These are phyloP conservation scores for Enteromius trimaculatus DNA, from an alignment of 2,797 vertebrate genomes.

Conservation along the genomic window DNA sequence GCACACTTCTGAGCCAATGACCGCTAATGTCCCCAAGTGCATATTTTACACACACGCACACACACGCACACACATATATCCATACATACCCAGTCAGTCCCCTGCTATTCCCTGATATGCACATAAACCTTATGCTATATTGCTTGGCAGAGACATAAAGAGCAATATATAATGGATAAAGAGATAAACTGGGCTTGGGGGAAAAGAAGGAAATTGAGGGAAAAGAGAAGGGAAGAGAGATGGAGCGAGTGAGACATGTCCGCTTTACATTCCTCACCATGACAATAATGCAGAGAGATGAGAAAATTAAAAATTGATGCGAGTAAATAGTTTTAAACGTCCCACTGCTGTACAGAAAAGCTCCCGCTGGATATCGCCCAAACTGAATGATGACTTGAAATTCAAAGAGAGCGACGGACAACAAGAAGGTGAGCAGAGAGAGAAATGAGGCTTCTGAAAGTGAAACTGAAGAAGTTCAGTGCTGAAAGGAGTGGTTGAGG, in stretches of 20 bases:
- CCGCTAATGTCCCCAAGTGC: constrained; percentile 25
- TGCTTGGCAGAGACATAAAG: constrained; percentile 51
- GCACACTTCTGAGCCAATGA: constrained; percentile 64
- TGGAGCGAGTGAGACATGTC: constrained; percentile 25
- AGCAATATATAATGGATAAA: constrained; percentile 66
- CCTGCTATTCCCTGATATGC: constrained; percentile 38
- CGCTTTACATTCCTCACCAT: constrained; percentile 45
- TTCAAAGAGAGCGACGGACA: constrained; percentile 6
- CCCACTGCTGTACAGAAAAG: constrained; percentile 61
- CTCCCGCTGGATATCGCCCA: constrained; percentile 55
- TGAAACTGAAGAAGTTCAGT: constrained; percentile 11
- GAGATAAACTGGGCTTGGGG: constrained; percentile 59
- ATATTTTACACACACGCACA: constrained; percentile 22
- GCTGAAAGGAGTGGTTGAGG: constrained; percentile 27
- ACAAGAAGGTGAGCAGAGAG: not conserved
- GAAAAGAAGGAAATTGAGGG: constrained; percentile 53
- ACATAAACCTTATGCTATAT: constrained; percentile 57
- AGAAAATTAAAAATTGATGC: constrained; percentile 73
- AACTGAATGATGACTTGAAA: constrained; percentile 54
- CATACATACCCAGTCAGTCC: constrained; percentile 48
- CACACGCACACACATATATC: constrained; percentile 22
- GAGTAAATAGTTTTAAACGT: constrained; percentile 64
- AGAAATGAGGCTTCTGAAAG: not conserved
- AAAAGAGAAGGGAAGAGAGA: constrained; percentile 39
- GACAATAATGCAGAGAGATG: constrained; percentile 56